A percentile compares a stretch with the other conserved stretches of the same genome.
These are phyloP conservation scores for Eutolmus rufibarbis DNA, from an alignment of 2,888 invertebrate species.

Conservation along the genomic window DNA sequence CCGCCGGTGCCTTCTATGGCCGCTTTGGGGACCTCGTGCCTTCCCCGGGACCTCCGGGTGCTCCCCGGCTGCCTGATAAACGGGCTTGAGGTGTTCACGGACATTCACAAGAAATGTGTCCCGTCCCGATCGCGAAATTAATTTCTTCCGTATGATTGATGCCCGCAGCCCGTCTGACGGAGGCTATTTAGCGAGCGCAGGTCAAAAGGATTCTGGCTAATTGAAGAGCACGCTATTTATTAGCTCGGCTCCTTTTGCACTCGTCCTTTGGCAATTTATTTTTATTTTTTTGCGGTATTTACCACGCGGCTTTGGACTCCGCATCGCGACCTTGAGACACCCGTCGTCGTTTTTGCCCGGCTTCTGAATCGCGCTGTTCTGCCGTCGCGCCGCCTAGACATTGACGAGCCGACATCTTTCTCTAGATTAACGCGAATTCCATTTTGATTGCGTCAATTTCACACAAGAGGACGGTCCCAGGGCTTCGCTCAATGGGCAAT, in stretches of 20 bases:
- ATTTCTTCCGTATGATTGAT: conserved; percentile 21
- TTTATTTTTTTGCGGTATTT: background rate
- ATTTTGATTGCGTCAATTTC: background rate
- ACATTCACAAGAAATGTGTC: background rate
- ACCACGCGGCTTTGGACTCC: background rate
- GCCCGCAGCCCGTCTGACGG: background rate
- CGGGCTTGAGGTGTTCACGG: conserved; percentile 1
- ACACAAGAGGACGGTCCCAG: background rate
- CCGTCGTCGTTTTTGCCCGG: background rate
- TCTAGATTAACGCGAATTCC: background rate
- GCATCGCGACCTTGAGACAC: background rate
- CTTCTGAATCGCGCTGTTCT: background rate
- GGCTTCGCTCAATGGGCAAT: background rate
- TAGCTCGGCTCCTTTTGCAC: background rate
- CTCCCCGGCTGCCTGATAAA: background rate
- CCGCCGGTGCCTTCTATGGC: background rate
- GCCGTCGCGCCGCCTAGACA: background rate
- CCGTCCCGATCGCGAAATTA: background rate
- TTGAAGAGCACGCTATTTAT: conserved; percentile 17
- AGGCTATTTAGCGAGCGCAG: background rate
- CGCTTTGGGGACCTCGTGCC: background rate
- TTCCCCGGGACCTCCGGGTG: background rate
- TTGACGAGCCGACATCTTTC: background rate
- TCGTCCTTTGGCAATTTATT: background rate
- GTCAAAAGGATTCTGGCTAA: conserved; percentile 11